A percentile compares a stretch with the other conserved stretches of the same genome.
Conservation (phyloP, 2,888 invertebrate genomes). For the Drosophila barbarae region DNA sequence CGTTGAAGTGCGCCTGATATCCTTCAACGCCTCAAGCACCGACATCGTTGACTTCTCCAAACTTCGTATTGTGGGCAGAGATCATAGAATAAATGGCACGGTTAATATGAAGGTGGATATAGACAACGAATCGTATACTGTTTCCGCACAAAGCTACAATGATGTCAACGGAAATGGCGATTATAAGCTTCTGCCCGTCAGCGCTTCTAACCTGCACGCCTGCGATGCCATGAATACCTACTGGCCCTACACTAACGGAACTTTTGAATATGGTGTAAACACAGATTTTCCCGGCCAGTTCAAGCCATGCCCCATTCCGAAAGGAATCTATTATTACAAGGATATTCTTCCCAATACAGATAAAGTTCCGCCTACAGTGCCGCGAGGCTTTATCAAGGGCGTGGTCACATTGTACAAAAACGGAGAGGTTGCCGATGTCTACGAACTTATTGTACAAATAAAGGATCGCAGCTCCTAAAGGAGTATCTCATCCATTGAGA, state of each 20-base stretch:
- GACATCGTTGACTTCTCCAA: not conserved
- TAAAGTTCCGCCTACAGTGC: not conserved
- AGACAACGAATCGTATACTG: not conserved
- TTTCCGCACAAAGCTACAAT: not conserved
- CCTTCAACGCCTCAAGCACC: slow-evolving; percentile 1
- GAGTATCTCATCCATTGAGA: too few relatives aligned
- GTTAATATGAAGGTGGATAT: not conserved
- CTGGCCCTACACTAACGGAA: not conserved
- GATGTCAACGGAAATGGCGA: slow-evolving; percentile 2
- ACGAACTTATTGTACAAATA: not conserved
- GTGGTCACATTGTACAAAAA: not conserved
- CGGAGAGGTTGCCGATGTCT: not conserved
- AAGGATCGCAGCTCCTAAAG: not conserved
- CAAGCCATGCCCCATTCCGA: slow-evolving; percentile 2
- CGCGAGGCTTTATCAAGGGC: not conserved
- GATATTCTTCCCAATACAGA: slow-evolving; percentile 1
- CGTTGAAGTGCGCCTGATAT: not conserved
- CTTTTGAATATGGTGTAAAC: not conserved
- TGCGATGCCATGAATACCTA: slow-evolving; percentile 2
- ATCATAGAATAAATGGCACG: not conserved
- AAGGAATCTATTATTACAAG: slow-evolving; percentile 1
- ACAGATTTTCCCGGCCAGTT: not conserved
- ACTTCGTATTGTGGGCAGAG: not conserved
- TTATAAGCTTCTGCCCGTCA: not conserved
- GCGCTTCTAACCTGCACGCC: not conserved